Evolutionary conservation across 2,888 invertebrate genomes (phyloP).

Genomic region (Oligia fasciuncula): DNA sequence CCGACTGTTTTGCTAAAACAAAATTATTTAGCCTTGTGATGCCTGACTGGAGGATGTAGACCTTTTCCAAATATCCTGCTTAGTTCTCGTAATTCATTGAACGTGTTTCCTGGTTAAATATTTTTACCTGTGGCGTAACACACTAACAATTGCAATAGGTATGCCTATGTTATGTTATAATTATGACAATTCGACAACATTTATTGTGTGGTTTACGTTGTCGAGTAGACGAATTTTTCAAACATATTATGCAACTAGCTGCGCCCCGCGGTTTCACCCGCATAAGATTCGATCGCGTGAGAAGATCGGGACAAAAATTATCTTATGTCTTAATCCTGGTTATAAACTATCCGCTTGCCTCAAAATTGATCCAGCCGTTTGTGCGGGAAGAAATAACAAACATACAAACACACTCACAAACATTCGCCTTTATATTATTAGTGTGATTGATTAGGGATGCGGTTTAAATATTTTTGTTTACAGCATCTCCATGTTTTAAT

Average conservation of each 20-base stretch:
- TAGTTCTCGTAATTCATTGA: conserved; percentile 3
- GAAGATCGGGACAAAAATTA: no score
- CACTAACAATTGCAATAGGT: not conserved
- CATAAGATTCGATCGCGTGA: no score
- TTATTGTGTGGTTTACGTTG: not conserved
- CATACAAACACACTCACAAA: not conserved
- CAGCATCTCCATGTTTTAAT: not conserved
- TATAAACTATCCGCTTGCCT: no score
- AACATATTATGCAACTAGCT: not conserved
- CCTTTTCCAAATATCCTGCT: conserved; percentile 25
- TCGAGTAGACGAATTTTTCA: not conserved
- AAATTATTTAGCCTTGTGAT: conserved; percentile 11
- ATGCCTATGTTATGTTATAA: not conserved
- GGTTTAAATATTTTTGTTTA: conserved; percentile 2
- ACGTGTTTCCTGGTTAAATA: not conserved
- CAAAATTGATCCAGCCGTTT: no score
- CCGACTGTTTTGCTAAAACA: conserved; percentile 13
- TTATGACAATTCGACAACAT: not conserved
- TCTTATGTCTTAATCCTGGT: no score
- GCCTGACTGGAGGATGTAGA: not conserved
- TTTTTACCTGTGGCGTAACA: not conserved
- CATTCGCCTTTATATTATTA: not conserved
- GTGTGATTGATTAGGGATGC: not conserved
- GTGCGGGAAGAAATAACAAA: no score
- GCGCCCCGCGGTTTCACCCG: no score